Conservation (phyloP, 2,797 vertebrate genomes). For the Phalanger gymnotis region DNA sequence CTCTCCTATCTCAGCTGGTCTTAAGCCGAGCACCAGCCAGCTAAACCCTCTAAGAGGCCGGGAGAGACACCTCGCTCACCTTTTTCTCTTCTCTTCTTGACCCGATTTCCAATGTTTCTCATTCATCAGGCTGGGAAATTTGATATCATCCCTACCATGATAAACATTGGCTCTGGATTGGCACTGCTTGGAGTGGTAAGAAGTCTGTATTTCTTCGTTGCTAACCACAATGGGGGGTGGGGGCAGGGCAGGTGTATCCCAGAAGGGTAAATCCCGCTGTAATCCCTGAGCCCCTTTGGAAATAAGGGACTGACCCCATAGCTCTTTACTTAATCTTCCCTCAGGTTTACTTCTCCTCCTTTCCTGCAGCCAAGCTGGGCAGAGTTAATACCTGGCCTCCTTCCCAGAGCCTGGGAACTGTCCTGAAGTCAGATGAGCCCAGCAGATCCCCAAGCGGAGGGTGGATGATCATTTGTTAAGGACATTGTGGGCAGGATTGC, state of each 20-base stretch:
- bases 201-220: background rate
- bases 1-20: background rate
- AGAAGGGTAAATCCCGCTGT: background rate
- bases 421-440: background rate
- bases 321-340: background rate
- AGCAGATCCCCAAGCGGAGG: background rate
- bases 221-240: background rate
- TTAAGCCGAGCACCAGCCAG: background rate
- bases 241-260: too few relatives aligned
- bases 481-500: background rate
- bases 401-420: background rate
- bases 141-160: conserved; percentile 93
- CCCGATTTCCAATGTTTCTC: background rate
- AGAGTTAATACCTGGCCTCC: background rate
- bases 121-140: conserved; percentile 92
- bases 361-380: background rate
- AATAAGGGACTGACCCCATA: background rate
- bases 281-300: background rate
- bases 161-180: conserved; percentile 92
- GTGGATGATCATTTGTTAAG: background rate
- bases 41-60: background rate
- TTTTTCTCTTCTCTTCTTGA: background rate
- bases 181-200: conserved; percentile 92
- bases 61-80: too few relatives aligned
- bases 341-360: background rate